Conservation (phyloP, 2,888 invertebrate species). For the Branchellion lobata region DNA sequence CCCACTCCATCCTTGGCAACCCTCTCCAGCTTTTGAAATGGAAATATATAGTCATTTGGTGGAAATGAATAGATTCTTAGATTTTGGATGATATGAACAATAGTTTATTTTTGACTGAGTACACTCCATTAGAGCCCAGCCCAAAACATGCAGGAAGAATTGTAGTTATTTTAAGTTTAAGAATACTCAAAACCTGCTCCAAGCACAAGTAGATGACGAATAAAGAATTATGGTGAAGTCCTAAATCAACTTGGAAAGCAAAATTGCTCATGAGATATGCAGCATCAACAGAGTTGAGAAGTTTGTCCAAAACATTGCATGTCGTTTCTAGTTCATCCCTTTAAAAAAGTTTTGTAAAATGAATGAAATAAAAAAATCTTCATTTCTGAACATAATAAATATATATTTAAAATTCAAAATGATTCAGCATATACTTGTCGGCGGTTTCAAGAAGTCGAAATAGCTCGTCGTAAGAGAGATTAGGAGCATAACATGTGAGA, state of each 20-base stretch:
- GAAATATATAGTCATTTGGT: too few species aligned
- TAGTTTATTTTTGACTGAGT: too few species aligned
- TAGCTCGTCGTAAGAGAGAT: constrained; percentile 12
- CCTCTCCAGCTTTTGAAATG: constrained; percentile 12
- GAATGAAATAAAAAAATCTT: too few species aligned
- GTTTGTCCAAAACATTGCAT: constrained; percentile 70
- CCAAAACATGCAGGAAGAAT: too few species aligned
- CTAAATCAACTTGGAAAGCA: constrained; percentile 57
- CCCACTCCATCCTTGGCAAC: constrained; percentile 22
- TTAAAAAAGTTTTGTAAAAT: too few species aligned
- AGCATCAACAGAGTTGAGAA: constrained; percentile 69
- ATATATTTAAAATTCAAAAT: not conserved
- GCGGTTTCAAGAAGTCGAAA: constrained; percentile 18
- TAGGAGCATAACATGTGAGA: constrained; percentile 13
- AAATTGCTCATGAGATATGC: constrained; percentile 69
- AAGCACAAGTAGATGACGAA: constrained; percentile 69
- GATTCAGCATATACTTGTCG: not conserved
- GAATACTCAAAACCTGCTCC: constrained; percentile 66
- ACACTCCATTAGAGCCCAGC: too few species aligned
- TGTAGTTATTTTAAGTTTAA: not conserved
- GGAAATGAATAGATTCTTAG: too few species aligned
- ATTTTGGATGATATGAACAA: too few species aligned
- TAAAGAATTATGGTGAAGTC: constrained; percentile 69
- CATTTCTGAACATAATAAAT: too few species aligned
- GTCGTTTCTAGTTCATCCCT: constrained; percentile 69